Base-by-base conservation (phyloP, 2,888 invertebrate species). In the Danaus chrysippus region DNA sequence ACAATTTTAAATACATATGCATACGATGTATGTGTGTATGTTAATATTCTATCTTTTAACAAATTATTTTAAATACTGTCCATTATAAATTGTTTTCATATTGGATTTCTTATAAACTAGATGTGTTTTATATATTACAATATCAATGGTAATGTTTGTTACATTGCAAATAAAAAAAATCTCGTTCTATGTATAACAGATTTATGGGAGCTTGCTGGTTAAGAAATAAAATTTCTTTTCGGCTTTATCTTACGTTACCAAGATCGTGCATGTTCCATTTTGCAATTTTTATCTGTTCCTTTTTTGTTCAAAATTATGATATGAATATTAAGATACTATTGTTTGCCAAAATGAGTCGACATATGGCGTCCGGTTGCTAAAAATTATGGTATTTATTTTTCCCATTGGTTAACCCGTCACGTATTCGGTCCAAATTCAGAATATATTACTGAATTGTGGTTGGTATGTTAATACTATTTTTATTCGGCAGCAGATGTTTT, bases 301-400 rank as follows among this genome's bases (percentile, higher is more conserved):
- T 64, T 60, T 67, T 63, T 54, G 62, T 59, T 19, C 54, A 13
- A 59, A 49, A 61, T 62, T 62, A 60, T 54, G 55, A 61, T 63
- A 62, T 54, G 58, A 59, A 67, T 62, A 66, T 58, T 59, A 56
- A 70, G 70, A 69, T 70, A 70, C 56, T 59, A 71, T 71, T 71
- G 70, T 71, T 17, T 60, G 56, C 59, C 68, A 65, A 59, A 63
- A 55, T 46, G 59, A 54, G 59, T 56, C 63, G 41, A 63, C 54
- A 64, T 49, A 65, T 58, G 63, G 68, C 34, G 49, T 58, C 58
- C 53, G 58, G 57, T 54, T 62, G 54, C 57, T 61, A 68, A 66
- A 70, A 57, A 56, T 44, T 59, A 67, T 67, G 67, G 63, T 65
- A 49, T 54, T 64, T 58, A 63, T 58, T 46, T 63, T 62, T 61